Evolutionary conservation across 2,113 vertebrate genomes (phyloP).

Genomic region (Corythoichthys intestinalis): DNA sequence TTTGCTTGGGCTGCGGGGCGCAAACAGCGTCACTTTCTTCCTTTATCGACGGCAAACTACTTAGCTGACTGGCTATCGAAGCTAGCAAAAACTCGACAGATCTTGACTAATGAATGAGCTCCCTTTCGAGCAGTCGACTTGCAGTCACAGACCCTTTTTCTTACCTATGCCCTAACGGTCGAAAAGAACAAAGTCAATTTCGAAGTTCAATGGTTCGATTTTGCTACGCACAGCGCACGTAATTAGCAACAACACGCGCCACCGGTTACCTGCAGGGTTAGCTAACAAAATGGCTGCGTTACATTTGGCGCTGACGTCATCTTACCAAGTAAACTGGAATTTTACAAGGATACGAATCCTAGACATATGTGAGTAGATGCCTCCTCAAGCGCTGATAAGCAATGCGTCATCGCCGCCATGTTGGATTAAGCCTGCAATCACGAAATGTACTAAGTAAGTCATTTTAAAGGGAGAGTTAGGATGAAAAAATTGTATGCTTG

Average conservation of each 20-base stretch:
- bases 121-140: conserved; percentile 12
- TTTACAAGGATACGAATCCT: conserved; percentile 16
- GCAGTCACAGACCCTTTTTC: background rate
- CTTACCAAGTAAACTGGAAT: conserved; percentile 13
- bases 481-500: too few species aligned
- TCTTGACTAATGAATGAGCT: conserved; percentile 63
- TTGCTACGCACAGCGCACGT: background rate
- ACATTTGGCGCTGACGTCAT: conserved; percentile 67
- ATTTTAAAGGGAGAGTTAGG: too few species aligned
- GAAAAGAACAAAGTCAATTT: background rate
- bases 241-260: conserved; percentile 9
- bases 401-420: background rate
- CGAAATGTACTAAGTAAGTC: too few species aligned
- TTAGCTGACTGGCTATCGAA: conserved; percentile 43
- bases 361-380: background rate
- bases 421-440: background rate
- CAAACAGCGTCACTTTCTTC: conserved; percentile 11
- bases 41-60: conserved; percentile 20
- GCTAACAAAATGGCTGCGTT: conserved; percentile 77
- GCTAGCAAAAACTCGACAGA: conserved; percentile 51
- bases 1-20: conserved; percentile 15
- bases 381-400: background rate
- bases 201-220: background rate
- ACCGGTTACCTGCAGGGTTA: conserved; percentile 55
- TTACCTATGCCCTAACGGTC: background rate